Evolutionary conservation across 37 sponge, comb jelly and placozoan genomes (phyloP).

Genomic region (Oscarella lobularis): DNA sequence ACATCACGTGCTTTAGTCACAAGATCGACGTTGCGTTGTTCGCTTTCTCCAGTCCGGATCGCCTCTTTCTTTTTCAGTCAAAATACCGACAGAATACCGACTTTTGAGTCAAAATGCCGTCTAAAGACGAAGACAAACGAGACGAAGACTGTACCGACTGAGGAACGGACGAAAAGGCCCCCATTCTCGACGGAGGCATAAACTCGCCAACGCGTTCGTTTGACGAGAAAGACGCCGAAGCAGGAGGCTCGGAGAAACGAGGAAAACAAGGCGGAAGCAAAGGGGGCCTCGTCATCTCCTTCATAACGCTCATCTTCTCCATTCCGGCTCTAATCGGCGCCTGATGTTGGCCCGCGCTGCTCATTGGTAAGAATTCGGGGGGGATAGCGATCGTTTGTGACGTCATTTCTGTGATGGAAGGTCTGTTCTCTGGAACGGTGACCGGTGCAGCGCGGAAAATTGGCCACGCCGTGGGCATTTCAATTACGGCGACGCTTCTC

Average conservation of each 20-base stretch:
- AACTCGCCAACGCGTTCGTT: not conserved
- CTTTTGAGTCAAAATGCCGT: not conserved
- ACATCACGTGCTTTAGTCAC: no score
- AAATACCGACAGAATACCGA: not conserved
- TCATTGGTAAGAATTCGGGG: not conserved
- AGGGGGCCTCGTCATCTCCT: not conserved
- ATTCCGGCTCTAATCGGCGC: not conserved
- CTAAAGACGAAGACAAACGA: not conserved
- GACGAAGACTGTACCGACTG: not conserved
- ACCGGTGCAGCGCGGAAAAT: not conserved
- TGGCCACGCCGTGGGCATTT: not conserved
- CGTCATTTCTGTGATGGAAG: no score
- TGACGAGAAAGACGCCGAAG: not conserved
- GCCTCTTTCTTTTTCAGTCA: no score
- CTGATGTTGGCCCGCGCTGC: constrained; percentile 3
- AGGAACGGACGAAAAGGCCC: not conserved
- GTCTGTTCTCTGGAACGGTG: no score
- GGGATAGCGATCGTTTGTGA: no score
- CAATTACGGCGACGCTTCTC: not conserved
- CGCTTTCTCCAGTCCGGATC: no score
- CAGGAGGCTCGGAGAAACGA: not conserved
- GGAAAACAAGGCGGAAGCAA: not conserved
- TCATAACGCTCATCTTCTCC: not conserved
- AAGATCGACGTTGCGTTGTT: no score
- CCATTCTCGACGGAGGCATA: not conserved